Evolutionary conservation across 1,140 invertebrate species (phyloP), one percentile per base, ranked within the genome.

Genomic region (Druon quercuslanigerum): DNA sequence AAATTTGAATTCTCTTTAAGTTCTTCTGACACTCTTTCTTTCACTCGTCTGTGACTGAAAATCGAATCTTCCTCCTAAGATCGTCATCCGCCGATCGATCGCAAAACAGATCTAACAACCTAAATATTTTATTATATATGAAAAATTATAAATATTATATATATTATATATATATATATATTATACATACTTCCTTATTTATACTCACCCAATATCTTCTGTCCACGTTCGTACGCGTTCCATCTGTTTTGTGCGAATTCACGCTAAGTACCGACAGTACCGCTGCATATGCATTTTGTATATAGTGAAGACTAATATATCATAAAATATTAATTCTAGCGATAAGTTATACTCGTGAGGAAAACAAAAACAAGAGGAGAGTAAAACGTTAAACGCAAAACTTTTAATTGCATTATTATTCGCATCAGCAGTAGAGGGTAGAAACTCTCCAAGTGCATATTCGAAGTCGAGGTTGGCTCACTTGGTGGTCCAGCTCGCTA

Each of bases 281-380:
- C 81, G 71, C 79, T 73, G 77, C 83, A 81, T 85, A 85, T 80
- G 84, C 83, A 81, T 84, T 86, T 84, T 87, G 86, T 87, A 87
- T 83, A 87, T 87, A 87, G 82, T 85, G 70, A 87, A 84, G 82
- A 87, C 81, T 87, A 87, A 87, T 88, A 87, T 88, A 88, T 87
- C 86, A 84, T 87, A 87, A 73, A 75, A 85, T 83, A 87, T 84
- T 87, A 87, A 84, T 85, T 74, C 78, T 81, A 85, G 75, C 70
- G 51, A 54, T 81, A 78, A 80, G 76, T 71, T 75, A 77, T 50
- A 78, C 76, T 75, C 72, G 78, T 71, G 46, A 79, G 50, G 66
- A 74, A 74, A 73, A 72, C n/a, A 52, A 78, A 19, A 54, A 71
- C 50, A 74, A 76, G 73, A 20, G 52, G 50, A 25, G 11, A 51